Conservation (phyloP, 2,888 invertebrate species). For the Cheilosia scutellata region DNA sequence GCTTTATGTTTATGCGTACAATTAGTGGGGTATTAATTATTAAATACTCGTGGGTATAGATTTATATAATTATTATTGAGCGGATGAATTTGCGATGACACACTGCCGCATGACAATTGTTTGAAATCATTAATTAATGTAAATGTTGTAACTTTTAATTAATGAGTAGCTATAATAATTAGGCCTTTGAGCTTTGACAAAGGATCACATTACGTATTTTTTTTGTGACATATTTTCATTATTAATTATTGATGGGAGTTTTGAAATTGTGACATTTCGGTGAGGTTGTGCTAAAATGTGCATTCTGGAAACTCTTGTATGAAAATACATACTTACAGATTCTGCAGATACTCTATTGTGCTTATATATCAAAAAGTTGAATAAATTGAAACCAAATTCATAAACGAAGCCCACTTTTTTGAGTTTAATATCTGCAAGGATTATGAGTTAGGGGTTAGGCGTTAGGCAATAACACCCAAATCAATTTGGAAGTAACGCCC, state of each 20-base stretch:
- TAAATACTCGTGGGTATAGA: background rate
- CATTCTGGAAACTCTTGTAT: too few relatives aligned
- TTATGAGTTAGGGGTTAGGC: too few relatives aligned
- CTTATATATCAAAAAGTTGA: too few relatives aligned
- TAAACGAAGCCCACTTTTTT: too few relatives aligned
- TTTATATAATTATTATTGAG: constrained; percentile 16
- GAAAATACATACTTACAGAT: too few relatives aligned
- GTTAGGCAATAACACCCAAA: too few relatives aligned
- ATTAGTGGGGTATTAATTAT: constrained; percentile 61
- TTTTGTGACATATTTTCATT: background rate
- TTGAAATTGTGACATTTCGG: background rate
- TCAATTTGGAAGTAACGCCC: too few relatives aligned
- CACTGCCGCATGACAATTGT: constrained; percentile 4
- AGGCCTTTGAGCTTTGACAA: constrained; percentile 5
- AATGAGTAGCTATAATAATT: constrained; percentile 3
- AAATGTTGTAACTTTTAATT: constrained; percentile 16
- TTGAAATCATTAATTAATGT: constrained; percentile 30
- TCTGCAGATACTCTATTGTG: too few relatives aligned
- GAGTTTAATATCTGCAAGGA: too few relatives aligned
- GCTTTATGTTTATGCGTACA: constrained; percentile 47
- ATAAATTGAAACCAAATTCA: too few relatives aligned
- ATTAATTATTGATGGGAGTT: background rate
- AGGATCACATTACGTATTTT: background rate
- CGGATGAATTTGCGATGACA: constrained; percentile 5
- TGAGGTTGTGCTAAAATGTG: too few relatives aligned